phyloP scores from a whole-genome alignment of 2,113 vertebrate genomes.

The Oxyruncus cristatus region DNA sequence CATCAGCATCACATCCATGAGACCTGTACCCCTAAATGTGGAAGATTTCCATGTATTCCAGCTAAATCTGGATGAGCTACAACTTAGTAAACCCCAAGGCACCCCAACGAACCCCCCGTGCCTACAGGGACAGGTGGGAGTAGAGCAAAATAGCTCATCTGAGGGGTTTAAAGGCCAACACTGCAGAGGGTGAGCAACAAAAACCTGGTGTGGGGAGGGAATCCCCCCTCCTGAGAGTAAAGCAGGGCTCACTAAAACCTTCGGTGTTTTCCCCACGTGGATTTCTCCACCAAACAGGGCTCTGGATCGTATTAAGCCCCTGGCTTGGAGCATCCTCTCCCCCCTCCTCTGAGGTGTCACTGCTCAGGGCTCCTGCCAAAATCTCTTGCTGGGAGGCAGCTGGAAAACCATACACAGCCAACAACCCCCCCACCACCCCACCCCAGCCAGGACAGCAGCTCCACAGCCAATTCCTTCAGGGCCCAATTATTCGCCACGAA shows the following conservation, averaged over 20 bases:
- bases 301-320: neutral
- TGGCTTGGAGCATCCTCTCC: neutral
- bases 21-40: neutral
- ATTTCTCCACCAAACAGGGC: neutral
- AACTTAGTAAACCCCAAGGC: neutral
- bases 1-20: neutral
- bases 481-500: constrained; percentile 64
- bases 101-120: rapidly evolving
- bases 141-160: neutral
- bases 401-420: neutral
- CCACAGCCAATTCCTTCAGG: constrained; percentile 48
- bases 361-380: constrained; percentile 55
- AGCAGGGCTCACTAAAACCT: neutral
- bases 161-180: neutral
- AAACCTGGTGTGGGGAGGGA: neutral
- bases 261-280: neutral
- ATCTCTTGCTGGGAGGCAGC: neutral
- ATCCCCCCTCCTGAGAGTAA: neutral
- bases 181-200: neutral
- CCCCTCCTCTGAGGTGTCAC: constrained; percentile 1
- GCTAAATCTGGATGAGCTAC: neutral
- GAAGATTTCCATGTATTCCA: neutral
- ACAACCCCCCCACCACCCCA: too few species aligned
- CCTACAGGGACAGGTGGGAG: rapidly evolving
- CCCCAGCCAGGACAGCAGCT: neutral